Base-by-base conservation (phyloP, 2,888 invertebrate species). In the Caenorhabditis sinica region DNA sequence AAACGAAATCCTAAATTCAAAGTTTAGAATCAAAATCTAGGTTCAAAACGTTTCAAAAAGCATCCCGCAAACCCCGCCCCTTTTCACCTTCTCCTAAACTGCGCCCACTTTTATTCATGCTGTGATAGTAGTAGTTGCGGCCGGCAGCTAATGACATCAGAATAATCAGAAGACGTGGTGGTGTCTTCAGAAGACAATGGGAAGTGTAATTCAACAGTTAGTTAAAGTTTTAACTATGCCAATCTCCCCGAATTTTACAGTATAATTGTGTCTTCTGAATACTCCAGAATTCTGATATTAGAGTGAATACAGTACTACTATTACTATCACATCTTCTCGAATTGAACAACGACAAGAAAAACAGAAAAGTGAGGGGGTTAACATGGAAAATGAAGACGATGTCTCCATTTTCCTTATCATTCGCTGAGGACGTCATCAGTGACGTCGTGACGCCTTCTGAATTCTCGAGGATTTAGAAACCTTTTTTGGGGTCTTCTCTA, bases 131-230 rank as follows among this genome's bases (percentile, higher is more conserved):
- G 17, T 30, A 58, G 28, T 20, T 33, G 5, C 5, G 40, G 40
- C 6, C 11, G 40, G 40, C 6, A 40, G 40, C 40, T 40, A 40
- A 40, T 28, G 65, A 65, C 51, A 66, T 49, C 51, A 66, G 66
- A 51, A 66, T 66, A 66, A 66, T 66, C 66, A 65, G 40, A 40
- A 40, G 13, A 13, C 40, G 13, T n/a, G 40, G 15, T 23, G 23
- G 13, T 23, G 43, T n/a, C 17, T 3, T 33, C 61, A 40, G 13
- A 40, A 51, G 30, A 66, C 49, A 30, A 66, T n/a, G 51, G n/a
- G 8, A 23, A n/a, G 51, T 66, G 66, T 66, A 66, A 66, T 66
- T 66, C 20, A 45, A 28, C 49, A 66, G 66, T 51, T 20, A 65
- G 45, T 45, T 65, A 20, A 63, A 5, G 45, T 28, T 45, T 15